Base-by-base conservation (phyloP, 2,888 invertebrate genomes). In the Dromius quadrimaculatus region DNA sequence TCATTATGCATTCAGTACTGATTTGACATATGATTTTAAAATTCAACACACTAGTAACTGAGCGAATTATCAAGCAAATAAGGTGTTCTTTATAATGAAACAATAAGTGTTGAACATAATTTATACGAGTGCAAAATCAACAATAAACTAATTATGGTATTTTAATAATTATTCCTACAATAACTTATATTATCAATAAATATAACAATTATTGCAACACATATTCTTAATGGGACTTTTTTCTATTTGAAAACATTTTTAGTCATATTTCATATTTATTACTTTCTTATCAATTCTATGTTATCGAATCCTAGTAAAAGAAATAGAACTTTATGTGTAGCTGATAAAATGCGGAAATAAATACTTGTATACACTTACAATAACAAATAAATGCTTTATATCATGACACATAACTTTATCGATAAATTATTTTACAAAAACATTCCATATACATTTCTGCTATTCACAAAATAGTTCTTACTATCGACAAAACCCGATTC, bases 231-330 rank as follows among this genome's bases (percentile, higher is more conserved):
- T 15, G 15, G 28, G 28, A 28, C 50, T 23, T 28, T 47, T 41
- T n/a, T n/a, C n/a, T 15, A 41, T 11, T 41, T 11, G 15, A 41
- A 41, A n/a, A 22, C 13, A 59, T 59, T 36, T 59, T 59, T 59
- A 17, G 8, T 36, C 59, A 59, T 59, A 59, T 59, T 34, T 36
- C 38, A 59, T 6, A 36, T 59, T 59, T 59, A 59, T 59, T 59
- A 36, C 59, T 59, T 36, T 36, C 59, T 59, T 59, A 59, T 59
- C 59, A 36, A 15, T 59, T 59, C 15, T 17, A 57, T 57, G 59
- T 59, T 59, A 59, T 59, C 59, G 36, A 59, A 59, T 36, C 17
- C 59, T 36, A 59, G 15, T 36, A 34, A 34, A 59, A 59, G 34
- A 20, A 36, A 59, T 36, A 34, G 34, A 59, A 36, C 59, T 28